Base-by-base conservation (phyloP, 2,888 invertebrate genomes). In the Agrochola lychnidis region DNA sequence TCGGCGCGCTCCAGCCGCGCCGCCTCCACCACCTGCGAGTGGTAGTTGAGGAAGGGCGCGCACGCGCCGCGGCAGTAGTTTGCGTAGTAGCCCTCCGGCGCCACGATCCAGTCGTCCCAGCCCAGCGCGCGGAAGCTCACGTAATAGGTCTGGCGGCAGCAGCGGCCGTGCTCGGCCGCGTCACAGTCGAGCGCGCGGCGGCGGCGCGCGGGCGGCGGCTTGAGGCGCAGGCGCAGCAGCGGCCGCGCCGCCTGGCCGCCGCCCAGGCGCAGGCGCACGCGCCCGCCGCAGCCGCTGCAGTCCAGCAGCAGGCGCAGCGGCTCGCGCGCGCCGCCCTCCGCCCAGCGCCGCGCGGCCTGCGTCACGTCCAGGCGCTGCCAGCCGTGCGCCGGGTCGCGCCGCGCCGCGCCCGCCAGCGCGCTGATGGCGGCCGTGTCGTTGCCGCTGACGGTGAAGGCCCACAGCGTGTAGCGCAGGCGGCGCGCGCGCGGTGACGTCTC, bases 81-180 rank as follows among this genome's bases (percentile, higher is more conserved):
- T 79, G 99, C 99, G 95, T 98, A 98, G 97, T 99, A 99, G 88
- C 99, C 99, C 91, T 98, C 97, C 48, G 98, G 98, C 86, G 98
- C 98, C 89, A 99, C 98, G 92, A 99, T 99, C 99, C 99, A 99
- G 96, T 99, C 99, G 95, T 99, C 98, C 99, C 99, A 99, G 88
- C 99, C 99, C 71, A 99, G 97, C 90, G 98, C 98, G 92, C 98
- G 98, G 97, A 99, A 99, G 94, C 98, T 98, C 90, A 99, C 99
- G 97, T 99, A 99, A 96, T 99, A 98, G 70, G 98, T 97, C 95
- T 99, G 98, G 92, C 99, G 98, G 95, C 99, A 99, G 93, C 98
- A 98, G 88, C 94, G 94, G 90, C 96, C 96, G 87, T 90, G 93
- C 81, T 95, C 93, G 82, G 95, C 94, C 78, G 97, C 97, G 84